phyloP scores from a whole-genome alignment of 2,888 invertebrate genomes.

The Apamea monoglypha region DNA sequence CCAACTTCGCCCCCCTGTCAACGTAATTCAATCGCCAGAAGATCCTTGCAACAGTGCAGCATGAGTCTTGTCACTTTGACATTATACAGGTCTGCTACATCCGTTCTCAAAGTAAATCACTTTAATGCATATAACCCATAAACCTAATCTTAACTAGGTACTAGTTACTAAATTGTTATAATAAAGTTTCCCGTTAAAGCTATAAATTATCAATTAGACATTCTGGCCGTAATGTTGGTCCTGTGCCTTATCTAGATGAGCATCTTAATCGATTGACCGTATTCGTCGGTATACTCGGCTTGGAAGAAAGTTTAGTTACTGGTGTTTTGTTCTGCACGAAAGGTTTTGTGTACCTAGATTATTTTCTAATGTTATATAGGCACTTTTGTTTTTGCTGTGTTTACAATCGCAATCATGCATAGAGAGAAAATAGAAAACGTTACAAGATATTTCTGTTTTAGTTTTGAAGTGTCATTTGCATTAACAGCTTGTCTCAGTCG shows the following conservation, averaged over 20 bases:
- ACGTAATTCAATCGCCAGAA: not conserved
- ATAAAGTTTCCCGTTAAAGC: conserved; percentile 56
- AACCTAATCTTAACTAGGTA: conserved; percentile 30
- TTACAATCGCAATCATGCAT: not conserved
- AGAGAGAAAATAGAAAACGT: not conserved
- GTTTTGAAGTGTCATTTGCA: not conserved
- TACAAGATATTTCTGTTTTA: not conserved
- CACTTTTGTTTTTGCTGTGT: conserved; percentile 12
- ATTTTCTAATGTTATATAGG: conserved; percentile 21
- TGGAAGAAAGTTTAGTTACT: conserved; percentile 35
- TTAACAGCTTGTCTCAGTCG: too few species aligned
- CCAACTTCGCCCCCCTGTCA: not conserved
- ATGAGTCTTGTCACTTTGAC: not conserved
- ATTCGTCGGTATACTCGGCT: conserved; percentile 42
- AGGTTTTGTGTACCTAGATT: conserved; percentile 18
- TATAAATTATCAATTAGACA: conserved; percentile 67
- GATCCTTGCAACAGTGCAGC: not conserved
- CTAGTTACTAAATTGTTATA: conserved; percentile 50
- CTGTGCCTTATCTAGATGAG: conserved; percentile 73
- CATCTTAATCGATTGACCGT: conserved; percentile 78
- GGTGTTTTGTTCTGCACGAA: conserved; percentile 34
- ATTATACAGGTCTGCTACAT: conserved; percentile 8
- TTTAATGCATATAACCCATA: conserved; percentile 25
- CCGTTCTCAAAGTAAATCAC: conserved; percentile 11
- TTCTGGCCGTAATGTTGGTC: conserved; percentile 52